Conservation (phyloP, 2,113 vertebrate genomes). For the Antechinus flavipes region DNA sequence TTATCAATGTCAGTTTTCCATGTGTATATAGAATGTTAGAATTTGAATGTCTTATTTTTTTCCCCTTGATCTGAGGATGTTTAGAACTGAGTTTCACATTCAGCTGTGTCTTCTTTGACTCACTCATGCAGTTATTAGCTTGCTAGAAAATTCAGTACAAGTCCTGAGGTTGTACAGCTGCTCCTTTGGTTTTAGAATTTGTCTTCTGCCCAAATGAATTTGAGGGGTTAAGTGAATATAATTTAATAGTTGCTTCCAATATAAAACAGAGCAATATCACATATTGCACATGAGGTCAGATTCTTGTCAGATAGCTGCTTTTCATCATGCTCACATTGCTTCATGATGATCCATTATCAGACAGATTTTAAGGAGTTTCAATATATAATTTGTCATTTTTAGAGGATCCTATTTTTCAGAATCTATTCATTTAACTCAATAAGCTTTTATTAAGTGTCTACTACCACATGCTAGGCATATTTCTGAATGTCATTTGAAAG, state of each 20-base stretch:
- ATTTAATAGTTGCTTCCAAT: constrained; percentile 39
- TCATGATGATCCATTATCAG: not conserved
- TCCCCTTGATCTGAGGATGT: constrained; percentile 20
- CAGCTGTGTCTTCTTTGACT: constrained; percentile 50
- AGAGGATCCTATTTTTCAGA: constrained; percentile 15
- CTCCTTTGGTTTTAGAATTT: constrained; percentile 44
- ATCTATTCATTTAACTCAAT: not conserved
- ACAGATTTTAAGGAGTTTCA: constrained; percentile 30
- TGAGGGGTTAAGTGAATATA: constrained; percentile 44
- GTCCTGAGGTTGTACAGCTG: constrained; percentile 60
- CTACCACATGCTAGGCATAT: not conserved
- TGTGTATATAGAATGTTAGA: not conserved
- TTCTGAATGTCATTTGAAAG: not conserved
- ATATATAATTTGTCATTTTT: constrained; percentile 1
- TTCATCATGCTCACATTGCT: not conserved
- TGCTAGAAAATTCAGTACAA: constrained; percentile 45
- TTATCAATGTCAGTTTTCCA: not conserved
- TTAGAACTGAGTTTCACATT: constrained; percentile 35
- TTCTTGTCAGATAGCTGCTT: not conserved
- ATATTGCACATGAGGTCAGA: not conserved
- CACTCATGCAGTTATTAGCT: constrained; percentile 41
- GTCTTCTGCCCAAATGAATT: not conserved
- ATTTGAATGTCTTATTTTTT: not conserved
- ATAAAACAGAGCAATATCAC: not conserved
- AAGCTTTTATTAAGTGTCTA: not conserved